A percentile compares a stretch with the other conserved stretches of the same genome.
phyloP scores from a whole-genome alignment of 2,888 invertebrate species.

The Furcula furcula region DNA sequence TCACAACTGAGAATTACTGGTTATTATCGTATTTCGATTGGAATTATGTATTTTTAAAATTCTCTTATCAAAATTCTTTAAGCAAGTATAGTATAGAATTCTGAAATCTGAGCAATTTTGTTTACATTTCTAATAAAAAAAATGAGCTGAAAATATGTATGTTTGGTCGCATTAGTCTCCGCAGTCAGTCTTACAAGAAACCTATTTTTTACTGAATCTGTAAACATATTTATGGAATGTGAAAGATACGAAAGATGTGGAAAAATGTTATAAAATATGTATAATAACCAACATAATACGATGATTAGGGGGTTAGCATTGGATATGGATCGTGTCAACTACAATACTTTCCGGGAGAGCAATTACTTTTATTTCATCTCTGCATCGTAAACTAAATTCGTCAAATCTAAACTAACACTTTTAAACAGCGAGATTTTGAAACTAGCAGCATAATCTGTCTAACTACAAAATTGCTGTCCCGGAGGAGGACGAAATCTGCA shows the following conservation, averaged over 20 bases:
- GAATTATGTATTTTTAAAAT: constrained; percentile 34
- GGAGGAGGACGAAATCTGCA: constrained; percentile 69
- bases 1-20: constrained; percentile 69
- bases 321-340: constrained; percentile 32
- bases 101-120: constrained; percentile 65
- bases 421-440: constrained; percentile 59
- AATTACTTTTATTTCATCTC: constrained; percentile 37
- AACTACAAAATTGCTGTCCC: constrained; percentile 73
- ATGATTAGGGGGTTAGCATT: constrained; percentile 42
- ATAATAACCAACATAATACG: constrained; percentile 49
- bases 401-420: constrained; percentile 57
- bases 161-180: constrained; percentile 67
- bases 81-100: constrained; percentile 53
- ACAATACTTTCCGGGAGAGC: constrained; percentile 53
- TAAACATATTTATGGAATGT: constrained; percentile 63
- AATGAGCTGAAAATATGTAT: constrained; percentile 56
- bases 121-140: constrained; percentile 57
- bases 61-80: constrained; percentile 38
- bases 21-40: constrained; percentile 48
- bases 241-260: constrained; percentile 49
- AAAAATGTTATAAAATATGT: constrained; percentile 33
- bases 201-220: constrained; percentile 63
- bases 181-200: constrained; percentile 76
- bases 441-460: constrained; percentile 61
- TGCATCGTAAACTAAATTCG: constrained; percentile 50